phyloP scores from a whole-genome alignment of 2,888 invertebrate species.

The Synergus laeviventris region DNA sequence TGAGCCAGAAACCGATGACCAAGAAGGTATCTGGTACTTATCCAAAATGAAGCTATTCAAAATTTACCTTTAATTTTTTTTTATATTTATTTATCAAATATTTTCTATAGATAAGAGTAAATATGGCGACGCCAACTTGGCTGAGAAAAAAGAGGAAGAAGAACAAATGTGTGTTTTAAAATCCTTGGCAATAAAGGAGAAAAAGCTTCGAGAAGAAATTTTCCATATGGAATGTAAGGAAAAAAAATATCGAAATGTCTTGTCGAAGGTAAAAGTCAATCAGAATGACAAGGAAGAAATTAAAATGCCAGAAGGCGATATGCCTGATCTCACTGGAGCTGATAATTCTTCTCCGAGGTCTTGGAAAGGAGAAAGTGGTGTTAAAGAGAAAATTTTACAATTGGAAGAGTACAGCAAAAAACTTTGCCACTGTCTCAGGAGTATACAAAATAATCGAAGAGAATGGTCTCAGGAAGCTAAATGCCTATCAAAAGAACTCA shows the following conservation, averaged over 20 bases:
- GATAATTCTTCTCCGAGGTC: constrained; percentile 1
- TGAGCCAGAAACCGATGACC: neutral
- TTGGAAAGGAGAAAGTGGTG: constrained; percentile 27
- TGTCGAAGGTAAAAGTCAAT: constrained; percentile 20
- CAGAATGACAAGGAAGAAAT: constrained; percentile 20
- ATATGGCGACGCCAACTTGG: neutral
- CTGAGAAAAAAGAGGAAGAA: neutral
- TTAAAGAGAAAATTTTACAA: constrained; percentile 41
- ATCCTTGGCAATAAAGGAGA: constrained; percentile 48
- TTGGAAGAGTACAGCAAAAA: constrained; percentile 47
- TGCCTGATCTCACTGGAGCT: neutral
- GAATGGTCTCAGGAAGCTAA: constrained; percentile 43
- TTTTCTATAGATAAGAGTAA: neutral
- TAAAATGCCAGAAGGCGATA: neutral
- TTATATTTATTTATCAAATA: neutral
- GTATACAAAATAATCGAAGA: constrained; percentile 44
- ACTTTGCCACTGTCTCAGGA: constrained; percentile 46
- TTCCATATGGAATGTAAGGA: constrained; percentile 51
- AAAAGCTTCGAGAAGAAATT: constrained; percentile 48
- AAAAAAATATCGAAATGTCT: constrained; percentile 45
- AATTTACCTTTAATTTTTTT: neutral
- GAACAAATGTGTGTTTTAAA: constrained; percentile 44
- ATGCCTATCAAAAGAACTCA: constrained; percentile 43
- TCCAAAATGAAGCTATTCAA: neutral
- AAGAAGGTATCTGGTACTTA: constrained; percentile 34